Percentiles rank a stretch among this genome's conserved stretches.
These are phyloP conservation scores for Hypotaenidia philippensis DNA, from an alignment of 2,797 vertebrate genomes.

Conservation along the genomic window DNA sequence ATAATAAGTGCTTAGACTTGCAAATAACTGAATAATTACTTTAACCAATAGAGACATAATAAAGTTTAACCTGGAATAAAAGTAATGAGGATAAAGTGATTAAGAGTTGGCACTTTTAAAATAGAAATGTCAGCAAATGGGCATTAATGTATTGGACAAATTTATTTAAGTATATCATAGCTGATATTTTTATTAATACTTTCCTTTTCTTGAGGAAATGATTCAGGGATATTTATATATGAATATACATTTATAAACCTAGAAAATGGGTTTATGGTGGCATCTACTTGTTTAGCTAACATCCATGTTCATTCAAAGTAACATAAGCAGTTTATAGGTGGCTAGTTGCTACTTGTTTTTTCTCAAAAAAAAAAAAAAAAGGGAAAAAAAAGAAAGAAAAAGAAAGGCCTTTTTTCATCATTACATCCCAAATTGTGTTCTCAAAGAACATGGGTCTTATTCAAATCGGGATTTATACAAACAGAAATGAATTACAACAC, in stretches of 20 bases:
- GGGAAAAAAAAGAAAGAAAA: neutral
- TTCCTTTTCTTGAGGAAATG: neutral
- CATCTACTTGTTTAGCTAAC: slow-evolving; percentile 8
- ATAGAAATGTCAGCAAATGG: neutral
- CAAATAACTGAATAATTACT: neutral
- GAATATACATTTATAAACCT: neutral
- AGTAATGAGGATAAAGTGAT: neutral
- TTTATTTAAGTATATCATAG: neutral
- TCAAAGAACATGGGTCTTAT: neutral
- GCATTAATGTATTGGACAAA: neutral
- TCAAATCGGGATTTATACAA: neutral
- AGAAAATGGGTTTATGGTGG: neutral
- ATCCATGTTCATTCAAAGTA: neutral
- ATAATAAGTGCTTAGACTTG: neutral
- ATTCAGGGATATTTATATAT: neutral
- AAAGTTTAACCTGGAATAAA: neutral
- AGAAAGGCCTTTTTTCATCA: neutral
- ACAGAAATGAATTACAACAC: neutral
- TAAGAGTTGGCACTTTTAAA: neutral
- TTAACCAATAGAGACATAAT: neutral
- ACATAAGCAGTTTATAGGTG: neutral
- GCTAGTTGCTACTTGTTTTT: neutral
- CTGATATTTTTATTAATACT: neutral
- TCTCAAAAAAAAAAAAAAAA: neutral
- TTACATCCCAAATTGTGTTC: neutral